Percentiles rank a stretch among this genome's conserved stretches.
These are phyloP conservation scores for Diglossa cyanea DNA, from an alignment of 2,797 vertebrate genomes.

Conservation along the genomic window DNA sequence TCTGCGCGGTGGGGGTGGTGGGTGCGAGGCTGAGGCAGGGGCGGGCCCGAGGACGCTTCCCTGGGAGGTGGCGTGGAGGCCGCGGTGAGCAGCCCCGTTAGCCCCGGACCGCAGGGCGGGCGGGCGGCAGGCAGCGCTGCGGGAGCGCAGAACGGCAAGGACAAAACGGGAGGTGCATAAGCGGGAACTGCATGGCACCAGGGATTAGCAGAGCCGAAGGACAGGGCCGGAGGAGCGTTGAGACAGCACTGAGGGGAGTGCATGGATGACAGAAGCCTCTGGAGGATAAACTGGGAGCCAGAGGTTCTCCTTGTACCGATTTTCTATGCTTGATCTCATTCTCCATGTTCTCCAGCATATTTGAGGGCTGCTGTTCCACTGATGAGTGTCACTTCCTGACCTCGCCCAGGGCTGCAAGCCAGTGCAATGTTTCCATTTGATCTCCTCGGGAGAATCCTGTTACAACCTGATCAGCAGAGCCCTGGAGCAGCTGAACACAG, in stretches of 20 bases:
- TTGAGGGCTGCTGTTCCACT: not conserved
- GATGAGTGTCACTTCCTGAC: not conserved
- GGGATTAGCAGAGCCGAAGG: not conserved
- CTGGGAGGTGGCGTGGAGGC: rapidly evolving
- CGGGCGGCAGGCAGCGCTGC: rapidly evolving
- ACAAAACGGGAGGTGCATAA: rapidly evolving
- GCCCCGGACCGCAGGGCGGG: rapidly evolving
- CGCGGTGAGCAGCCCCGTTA: rapidly evolving
- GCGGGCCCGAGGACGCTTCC: rapidly evolving
- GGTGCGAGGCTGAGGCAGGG: not conserved
- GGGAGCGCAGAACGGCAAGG: no score
- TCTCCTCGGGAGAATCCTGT: not conserved
- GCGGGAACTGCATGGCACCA: no score
- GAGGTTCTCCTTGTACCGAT: not conserved
- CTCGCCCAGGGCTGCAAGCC: not conserved
- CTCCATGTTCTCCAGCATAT: not conserved
- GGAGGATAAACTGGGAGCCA: not conserved
- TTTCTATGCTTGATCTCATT: not conserved
- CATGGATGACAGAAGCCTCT: not conserved
- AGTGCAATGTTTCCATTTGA: not conserved
- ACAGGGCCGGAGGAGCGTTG: not conserved
- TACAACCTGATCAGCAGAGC: not conserved
- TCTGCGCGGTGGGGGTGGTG: no score
- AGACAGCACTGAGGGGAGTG: not conserved
- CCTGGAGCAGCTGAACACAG: not conserved